Percentiles rank a stretch among this genome's conserved stretches.
Conservation (phyloP, 2,113 vertebrate genomes). For the Mionectes macconnelli region DNA sequence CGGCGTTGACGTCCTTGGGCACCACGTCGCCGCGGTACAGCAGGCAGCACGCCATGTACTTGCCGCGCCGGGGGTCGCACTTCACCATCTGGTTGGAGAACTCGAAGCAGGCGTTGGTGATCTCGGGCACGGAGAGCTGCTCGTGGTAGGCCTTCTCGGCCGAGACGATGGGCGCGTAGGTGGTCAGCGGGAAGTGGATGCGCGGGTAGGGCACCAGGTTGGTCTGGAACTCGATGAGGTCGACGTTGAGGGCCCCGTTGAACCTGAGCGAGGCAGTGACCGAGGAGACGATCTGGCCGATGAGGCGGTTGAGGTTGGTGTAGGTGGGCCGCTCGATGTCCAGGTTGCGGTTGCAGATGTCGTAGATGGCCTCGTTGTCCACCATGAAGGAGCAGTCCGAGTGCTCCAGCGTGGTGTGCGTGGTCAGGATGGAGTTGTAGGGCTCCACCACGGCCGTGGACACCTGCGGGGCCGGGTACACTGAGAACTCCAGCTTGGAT, state of each 20-base stretch:
- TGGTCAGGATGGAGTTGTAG: slow-evolving; percentile 84
- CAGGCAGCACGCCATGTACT: slow-evolving; percentile 71
- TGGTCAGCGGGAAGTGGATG: slow-evolving; percentile 69
- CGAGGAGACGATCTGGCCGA: slow-evolving; percentile 64
- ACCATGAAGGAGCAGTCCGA: slow-evolving; percentile 82
- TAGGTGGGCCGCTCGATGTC: slow-evolving; percentile 69
- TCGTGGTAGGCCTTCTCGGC: slow-evolving; percentile 63
- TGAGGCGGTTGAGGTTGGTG: slow-evolving; percentile 69
- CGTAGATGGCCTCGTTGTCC: slow-evolving; percentile 81
- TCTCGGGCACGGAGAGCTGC: slow-evolving; percentile 68
- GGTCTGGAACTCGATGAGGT: slow-evolving; percentile 70
- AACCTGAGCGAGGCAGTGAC: slow-evolving; percentile 66
- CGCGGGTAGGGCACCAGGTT: slow-evolving; percentile 71
- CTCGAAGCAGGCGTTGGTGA: slow-evolving; percentile 73
- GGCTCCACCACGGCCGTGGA: slow-evolving; percentile 81
- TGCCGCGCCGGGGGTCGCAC: slow-evolving; percentile 66
- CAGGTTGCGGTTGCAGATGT: slow-evolving; percentile 74
- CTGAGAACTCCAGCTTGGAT: slow-evolving; percentile 82
- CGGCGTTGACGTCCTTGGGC: slow-evolving; percentile 74
- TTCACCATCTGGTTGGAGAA: slow-evolving; percentile 75
- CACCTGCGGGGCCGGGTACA: slow-evolving; percentile 77
- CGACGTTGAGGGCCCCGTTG: slow-evolving; percentile 68
- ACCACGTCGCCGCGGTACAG: slow-evolving; percentile 49
- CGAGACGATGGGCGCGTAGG: slow-evolving; percentile 62
- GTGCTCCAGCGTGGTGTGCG: slow-evolving; percentile 82